phyloP scores from a whole-genome alignment of 2,888 invertebrate species.

The Koerneria pararmatus region DNA sequence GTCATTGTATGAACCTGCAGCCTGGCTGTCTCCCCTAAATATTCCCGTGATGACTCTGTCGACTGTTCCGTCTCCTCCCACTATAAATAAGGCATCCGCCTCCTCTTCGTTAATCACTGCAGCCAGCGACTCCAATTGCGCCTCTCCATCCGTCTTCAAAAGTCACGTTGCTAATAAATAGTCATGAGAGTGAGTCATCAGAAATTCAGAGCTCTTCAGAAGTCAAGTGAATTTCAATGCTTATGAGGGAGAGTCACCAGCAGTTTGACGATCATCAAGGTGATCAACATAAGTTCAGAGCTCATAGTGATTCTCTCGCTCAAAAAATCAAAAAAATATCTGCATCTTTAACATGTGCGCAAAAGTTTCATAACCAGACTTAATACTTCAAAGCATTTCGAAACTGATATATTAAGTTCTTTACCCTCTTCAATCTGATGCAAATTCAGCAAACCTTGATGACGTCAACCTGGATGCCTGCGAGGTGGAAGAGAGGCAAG shows the following conservation, averaged over 20 bases:
- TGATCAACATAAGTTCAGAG: no score
- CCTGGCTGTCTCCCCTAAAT: constrained; percentile 24
- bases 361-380: no score
- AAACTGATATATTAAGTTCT: background rate
- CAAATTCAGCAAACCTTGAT: constrained; percentile 29
- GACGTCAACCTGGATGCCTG: constrained; percentile 51
- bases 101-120: constrained; percentile 47
- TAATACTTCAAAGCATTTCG: no score
- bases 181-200: no score
- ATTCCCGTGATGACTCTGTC: constrained; percentile 47
- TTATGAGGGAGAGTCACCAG: no score
- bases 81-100: constrained; percentile 53
- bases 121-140: constrained; percentile 45
- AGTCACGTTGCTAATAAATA: no score
- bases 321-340: no score
- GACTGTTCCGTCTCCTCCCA: constrained; percentile 58
- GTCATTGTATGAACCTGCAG: background rate
- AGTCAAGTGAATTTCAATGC: no score
- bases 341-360: no score
- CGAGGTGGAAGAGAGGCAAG: constrained; percentile 52
- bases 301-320: no score
- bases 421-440: background rate
- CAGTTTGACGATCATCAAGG: no score
- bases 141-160: constrained; percentile 41
- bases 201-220: no score